These are phyloP conservation scores for Drosophila flavopinicola DNA, from an alignment of 2,888 invertebrate species.

Conservation along the genomic window DNA sequence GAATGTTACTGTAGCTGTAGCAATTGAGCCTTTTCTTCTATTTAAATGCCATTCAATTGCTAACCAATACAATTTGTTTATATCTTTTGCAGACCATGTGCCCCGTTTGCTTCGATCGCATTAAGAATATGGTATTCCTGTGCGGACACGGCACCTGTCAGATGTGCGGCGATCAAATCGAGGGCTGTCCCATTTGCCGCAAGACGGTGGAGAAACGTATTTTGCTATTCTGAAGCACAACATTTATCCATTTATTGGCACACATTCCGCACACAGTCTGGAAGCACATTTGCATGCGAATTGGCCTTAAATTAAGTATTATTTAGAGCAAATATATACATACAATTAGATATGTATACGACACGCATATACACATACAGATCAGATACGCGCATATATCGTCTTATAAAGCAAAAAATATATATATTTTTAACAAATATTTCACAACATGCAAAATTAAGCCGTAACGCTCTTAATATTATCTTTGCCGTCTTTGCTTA, in stretches of 20 bases:
- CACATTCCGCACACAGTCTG: slow-evolving; percentile 68
- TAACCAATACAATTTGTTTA: neutral
- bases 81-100: slow-evolving; percentile 94
- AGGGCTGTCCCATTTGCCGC: slow-evolving; percentile 98
- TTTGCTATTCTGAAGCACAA: slow-evolving; percentile 89
- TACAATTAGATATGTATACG: slow-evolving; percentile 30
- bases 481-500: slow-evolving; percentile 59
- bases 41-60: neutral
- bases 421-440: slow-evolving; percentile 70
- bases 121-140: slow-evolving; percentile 99
- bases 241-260: slow-evolving; percentile 24
- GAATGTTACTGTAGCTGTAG: too few relatives aligned
- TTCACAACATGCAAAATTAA: slow-evolving; percentile 42
- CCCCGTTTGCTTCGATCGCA: slow-evolving; percentile 97
- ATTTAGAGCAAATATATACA: slow-evolving; percentile 30
- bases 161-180: slow-evolving; percentile 99
- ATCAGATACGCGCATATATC: slow-evolving; percentile 30
- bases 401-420: slow-evolving; percentile 61
- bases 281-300: slow-evolving; percentile 48
- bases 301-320: slow-evolving; percentile 64
- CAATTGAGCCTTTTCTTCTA: too few relatives aligned
- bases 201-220: slow-evolving; percentile 98
- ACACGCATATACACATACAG: slow-evolving; percentile 23
- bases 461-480: slow-evolving; percentile 51
- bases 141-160: slow-evolving; percentile 99